Conservation (phyloP, 2,797 vertebrate genomes). For the Myripristis jacobus region DNA sequence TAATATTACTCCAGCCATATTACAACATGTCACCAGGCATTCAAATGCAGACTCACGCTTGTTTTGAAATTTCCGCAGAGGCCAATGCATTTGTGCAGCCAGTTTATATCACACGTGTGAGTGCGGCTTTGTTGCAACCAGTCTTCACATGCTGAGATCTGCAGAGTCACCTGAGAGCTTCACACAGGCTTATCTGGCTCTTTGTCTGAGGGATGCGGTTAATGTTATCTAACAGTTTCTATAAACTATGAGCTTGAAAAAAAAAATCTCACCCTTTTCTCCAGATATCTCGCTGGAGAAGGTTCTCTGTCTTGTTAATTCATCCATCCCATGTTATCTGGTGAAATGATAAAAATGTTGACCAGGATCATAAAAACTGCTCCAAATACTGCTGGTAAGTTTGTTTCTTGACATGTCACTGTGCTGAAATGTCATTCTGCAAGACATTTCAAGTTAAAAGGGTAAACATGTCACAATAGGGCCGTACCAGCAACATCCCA, state of each 20-base stretch:
- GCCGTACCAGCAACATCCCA: conserved; percentile 4
- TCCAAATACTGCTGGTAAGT: conserved; percentile 17
- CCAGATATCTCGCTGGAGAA: conserved; percentile 73
- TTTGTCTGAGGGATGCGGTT: background rate
- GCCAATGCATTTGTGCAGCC: too few species aligned
- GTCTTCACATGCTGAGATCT: background rate
- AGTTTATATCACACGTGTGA: background rate
- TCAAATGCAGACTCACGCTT: background rate
- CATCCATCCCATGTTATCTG: conserved; percentile 94
- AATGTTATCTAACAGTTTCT: conserved; percentile 3
- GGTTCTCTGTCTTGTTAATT: conserved; percentile 84
- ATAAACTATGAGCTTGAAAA: conserved; percentile 20
- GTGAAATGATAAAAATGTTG: conserved; percentile 56
- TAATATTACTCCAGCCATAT: background rate
- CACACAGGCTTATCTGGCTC: background rate
- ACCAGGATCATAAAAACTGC: conserved; percentile 10
- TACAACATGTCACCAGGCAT: conserved; percentile 3
- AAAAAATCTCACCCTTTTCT: conserved; percentile 78
- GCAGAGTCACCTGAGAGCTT: background rate
- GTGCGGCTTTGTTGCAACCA: too few species aligned
- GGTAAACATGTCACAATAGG: too few species aligned
- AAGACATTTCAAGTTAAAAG: conserved; percentile 37
- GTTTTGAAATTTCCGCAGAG: too few species aligned
- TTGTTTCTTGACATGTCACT: conserved; percentile 2
- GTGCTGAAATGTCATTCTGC: conserved; percentile 38